Conservation (phyloP, 2,888 invertebrate species). For the Camponotus fellah region DNA sequence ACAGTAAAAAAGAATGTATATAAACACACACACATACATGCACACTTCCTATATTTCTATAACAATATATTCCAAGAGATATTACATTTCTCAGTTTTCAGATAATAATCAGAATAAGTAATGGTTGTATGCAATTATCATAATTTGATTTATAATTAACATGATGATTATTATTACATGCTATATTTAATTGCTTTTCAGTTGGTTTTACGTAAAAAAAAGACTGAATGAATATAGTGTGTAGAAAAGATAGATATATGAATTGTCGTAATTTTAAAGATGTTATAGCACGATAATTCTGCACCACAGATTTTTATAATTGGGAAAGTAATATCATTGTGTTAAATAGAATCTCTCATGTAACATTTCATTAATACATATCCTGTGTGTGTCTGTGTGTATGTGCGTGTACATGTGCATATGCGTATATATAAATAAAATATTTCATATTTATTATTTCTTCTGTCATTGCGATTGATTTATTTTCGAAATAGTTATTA, state of each 20-base stretch:
- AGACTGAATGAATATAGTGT: slow-evolving; percentile 64
- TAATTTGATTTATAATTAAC: slow-evolving; percentile 17
- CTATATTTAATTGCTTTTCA: slow-evolving; percentile 64
- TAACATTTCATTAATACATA: slow-evolving; percentile 9
- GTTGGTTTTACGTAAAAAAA: slow-evolving; percentile 60
- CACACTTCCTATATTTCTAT: slow-evolving; percentile 1
- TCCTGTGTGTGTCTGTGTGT: not conserved
- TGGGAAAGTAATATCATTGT: slow-evolving; percentile 15
- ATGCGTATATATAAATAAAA: not conserved
- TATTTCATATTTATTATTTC: slow-evolving; percentile 37
- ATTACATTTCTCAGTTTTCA: slow-evolving; percentile 61
- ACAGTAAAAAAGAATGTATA: slow-evolving; percentile 28
- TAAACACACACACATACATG: too few relatives aligned
- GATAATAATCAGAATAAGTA: slow-evolving; percentile 57
- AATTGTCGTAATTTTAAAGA: slow-evolving; percentile 15
- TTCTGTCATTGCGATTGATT: slow-evolving; percentile 39
- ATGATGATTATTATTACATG: slow-evolving; percentile 57
- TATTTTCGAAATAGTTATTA: slow-evolving; percentile 20
- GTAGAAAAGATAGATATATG: slow-evolving; percentile 19
- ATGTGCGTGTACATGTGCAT: not conserved
- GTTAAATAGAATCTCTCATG: slow-evolving; percentile 25
- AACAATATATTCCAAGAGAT: slow-evolving; percentile 33
- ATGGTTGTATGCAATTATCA: slow-evolving; percentile 21
- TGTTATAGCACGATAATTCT: slow-evolving; percentile 4
- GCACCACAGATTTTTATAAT: slow-evolving; percentile 21